These are phyloP conservation scores for Sarcophaga caerulescens DNA, from an alignment of 2,888 invertebrate genomes.

Conservation along the genomic window DNA sequence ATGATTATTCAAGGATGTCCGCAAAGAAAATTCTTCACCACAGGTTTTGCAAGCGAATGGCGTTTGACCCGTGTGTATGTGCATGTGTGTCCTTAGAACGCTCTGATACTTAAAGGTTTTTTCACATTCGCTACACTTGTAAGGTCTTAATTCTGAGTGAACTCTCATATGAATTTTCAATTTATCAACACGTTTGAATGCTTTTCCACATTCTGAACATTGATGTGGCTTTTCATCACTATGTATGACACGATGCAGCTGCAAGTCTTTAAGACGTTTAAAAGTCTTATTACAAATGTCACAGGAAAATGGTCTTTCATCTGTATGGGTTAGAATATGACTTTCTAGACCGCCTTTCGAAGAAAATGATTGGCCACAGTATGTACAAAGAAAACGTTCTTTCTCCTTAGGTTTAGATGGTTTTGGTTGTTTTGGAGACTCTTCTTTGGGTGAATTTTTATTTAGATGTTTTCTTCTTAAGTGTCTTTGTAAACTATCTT, in stretches of 20 bases:
- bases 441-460: conserved; percentile 28
- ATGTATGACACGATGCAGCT: conserved; percentile 85
- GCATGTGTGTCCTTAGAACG: conserved; percentile 75
- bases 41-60: conserved; percentile 68
- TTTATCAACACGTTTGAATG: conserved; percentile 69
- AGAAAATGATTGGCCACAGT: conserved; percentile 57
- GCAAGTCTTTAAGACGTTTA: conserved; percentile 75
- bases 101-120: conserved; percentile 77
- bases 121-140: conserved; percentile 74
- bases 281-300: conserved; percentile 60
- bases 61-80: conserved; percentile 69
- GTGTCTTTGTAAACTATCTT: conserved; percentile 54
- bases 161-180: conserved; percentile 62
- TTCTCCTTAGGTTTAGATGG: conserved; percentile 35
- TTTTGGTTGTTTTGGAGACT: conserved; percentile 26
- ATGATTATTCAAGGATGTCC: not conserved
- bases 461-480: conserved; percentile 48
- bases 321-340: conserved; percentile 65
- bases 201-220: conserved; percentile 83
- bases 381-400: conserved; percentile 60
- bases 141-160: conserved; percentile 69
- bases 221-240: conserved; percentile 85
- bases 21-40: not conserved
- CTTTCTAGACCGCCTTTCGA: conserved; percentile 59
- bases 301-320: conserved; percentile 63